Evolutionary conservation across 2,113 vertebrate species (phyloP).

Genomic region (Lepus europaeus): DNA sequence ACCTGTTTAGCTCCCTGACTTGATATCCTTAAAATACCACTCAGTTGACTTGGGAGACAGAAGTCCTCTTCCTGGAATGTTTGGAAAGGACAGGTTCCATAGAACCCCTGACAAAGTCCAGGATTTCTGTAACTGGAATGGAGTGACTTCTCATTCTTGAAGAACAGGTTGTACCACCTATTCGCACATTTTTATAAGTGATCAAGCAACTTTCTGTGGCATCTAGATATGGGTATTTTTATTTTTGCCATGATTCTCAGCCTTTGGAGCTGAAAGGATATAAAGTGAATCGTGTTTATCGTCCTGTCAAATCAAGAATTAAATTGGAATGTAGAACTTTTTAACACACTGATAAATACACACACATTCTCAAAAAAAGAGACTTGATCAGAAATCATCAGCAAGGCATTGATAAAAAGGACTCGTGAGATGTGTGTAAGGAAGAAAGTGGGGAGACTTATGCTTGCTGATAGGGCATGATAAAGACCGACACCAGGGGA

Average conservation of each 20-base stretch:
- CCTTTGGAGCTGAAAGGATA: neutral
- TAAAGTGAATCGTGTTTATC: neutral
- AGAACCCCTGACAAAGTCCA: neutral
- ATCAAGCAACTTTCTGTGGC: neutral
- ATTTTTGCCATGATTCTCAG: neutral
- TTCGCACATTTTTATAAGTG: neutral
- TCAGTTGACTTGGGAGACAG: neutral
- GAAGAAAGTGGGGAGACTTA: neutral
- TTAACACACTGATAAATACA: neutral
- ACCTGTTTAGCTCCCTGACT: neutral
- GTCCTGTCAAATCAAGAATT: constrained; percentile 30
- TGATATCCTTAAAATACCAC: neutral
- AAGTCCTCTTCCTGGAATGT: neutral
- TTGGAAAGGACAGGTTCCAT: too few species aligned
- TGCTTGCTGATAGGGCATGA: neutral
- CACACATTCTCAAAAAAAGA: neutral
- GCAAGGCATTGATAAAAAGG: neutral
- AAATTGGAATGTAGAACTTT: neutral
- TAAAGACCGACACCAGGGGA: neutral
- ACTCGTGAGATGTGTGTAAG: neutral
- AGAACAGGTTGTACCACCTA: constrained; percentile 14
- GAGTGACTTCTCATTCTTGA: neutral
- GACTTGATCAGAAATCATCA: neutral
- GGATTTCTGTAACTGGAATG: neutral
- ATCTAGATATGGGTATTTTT: neutral